Evolutionary conservation across 2,888 invertebrate species (phyloP), one percentile per base, ranked within the genome.

Genomic region (Nematopogon swammerdamellus): DNA sequence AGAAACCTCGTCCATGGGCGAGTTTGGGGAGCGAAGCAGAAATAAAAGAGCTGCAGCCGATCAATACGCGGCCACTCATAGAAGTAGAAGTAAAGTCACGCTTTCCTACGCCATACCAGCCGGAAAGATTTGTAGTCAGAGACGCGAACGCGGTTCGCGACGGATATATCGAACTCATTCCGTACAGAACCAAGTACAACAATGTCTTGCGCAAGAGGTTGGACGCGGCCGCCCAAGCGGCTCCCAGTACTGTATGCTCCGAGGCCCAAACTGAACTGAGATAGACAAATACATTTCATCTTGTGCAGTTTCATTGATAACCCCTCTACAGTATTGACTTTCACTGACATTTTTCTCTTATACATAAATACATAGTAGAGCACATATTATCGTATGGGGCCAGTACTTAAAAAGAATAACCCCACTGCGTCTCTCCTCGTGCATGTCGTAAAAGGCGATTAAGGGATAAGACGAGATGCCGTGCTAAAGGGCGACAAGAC

Each of bases 1-100:
- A 84, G 60, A 76, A 74, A 53, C 75, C 82, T 0, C 68, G 72
- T 5, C 61, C 67, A 0, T 90, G 89, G 89, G 63, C 65, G 19
- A 76, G 80, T 51, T 68, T 84, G 4, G 90, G 90, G 19, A 88
- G 89, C 59, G 86, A 85, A 54, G 55, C 55, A 3, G 88, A 88
- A 67, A 81, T 91, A 45, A 80, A 77, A 48, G 74, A 83, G 45
- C 62, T 74, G 0, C 60, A 75, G 18, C 79, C 81, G 5, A 63
- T 81, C 17, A 81, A 82, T 44, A 73, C 70, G 4, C 74, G 87
- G 50, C 76, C 85, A 1, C 70, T 87, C 6, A 73, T 86, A 46
- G 85, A 88, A 64, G 75, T 89, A 5, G 88, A 91, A 69, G 73
- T 88, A 36, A 86, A 85, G 63, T 77, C 83, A 19, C 80, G 81